Conservation (phyloP, 2,888 invertebrate species). For the Tubiluchus corallicola region DNA sequence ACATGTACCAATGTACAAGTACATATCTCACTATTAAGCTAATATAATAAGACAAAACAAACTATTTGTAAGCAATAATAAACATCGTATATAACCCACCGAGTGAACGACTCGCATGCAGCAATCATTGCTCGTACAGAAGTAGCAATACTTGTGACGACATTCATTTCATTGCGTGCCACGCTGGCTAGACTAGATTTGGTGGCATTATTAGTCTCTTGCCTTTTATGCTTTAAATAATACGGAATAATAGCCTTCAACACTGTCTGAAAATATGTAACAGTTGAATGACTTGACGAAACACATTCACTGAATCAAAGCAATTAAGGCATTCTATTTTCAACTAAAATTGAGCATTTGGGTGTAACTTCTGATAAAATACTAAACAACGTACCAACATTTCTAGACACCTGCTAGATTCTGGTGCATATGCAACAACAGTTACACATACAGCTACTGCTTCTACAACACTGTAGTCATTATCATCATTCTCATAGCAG, state of each 20-base stretch:
- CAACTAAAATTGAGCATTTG: no score
- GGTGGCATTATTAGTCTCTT: conserved; percentile 70
- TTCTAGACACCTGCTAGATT: conserved; percentile 46
- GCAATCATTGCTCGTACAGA: conserved; percentile 87
- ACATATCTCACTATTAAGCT: no score
- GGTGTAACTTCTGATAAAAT: no score
- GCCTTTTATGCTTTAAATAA: conserved; percentile 76
- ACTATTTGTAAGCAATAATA: neutral
- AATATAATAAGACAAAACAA: no score
- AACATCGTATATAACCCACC: conserved; percentile 39
- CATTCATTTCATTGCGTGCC: conserved; percentile 72
- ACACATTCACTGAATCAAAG: no score
- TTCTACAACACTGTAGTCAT: conserved; percentile 87
- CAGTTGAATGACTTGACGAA: no score
- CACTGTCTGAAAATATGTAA: conserved; percentile 56
- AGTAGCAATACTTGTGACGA: conserved; percentile 75
- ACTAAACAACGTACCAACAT: no score
- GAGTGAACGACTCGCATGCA: conserved; percentile 85
- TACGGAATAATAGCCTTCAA: conserved; percentile 89
- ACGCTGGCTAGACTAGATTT: no score
- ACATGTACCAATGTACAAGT: no score
- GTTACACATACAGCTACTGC: conserved; percentile 97
- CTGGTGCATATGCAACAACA: conserved; percentile 94
- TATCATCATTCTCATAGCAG: conserved; percentile 89
- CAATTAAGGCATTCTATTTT: no score